Conservation (phyloP, 2,888 invertebrate genomes). For the Gymnoscelis rufifasciata region DNA sequence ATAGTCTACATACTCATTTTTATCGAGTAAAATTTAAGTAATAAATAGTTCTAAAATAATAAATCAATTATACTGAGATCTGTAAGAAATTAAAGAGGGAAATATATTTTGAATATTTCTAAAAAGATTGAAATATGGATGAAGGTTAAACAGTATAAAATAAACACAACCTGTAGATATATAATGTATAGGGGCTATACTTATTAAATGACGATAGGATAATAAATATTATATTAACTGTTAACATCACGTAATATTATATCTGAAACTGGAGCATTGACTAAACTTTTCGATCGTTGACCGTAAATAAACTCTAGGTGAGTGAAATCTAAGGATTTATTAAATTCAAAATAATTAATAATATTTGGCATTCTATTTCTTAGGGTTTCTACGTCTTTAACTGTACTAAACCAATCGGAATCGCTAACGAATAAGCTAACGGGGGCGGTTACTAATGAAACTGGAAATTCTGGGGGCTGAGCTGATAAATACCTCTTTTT, state of each 20-base stretch:
- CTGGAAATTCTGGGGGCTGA: conserved; percentile 50
- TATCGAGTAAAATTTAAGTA: too few species aligned
- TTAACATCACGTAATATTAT: conserved; percentile 34
- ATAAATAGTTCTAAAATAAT: too few species aligned
- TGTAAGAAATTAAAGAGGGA: too few species aligned
- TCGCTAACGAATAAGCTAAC: conserved; percentile 55
- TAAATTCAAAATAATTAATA: conserved; percentile 40
- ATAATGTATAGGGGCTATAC: too few species aligned
- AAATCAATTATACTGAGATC: too few species aligned
- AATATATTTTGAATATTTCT: too few species aligned
- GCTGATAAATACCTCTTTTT: conserved; percentile 39
- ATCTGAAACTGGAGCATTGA: conserved; percentile 49
- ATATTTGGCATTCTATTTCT: conserved; percentile 45
- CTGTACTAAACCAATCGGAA: conserved; percentile 57
- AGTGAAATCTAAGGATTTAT: conserved; percentile 53
- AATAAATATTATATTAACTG: neutral
- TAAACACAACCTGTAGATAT: too few species aligned
- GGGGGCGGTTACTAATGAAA: conserved; percentile 50
- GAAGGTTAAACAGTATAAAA: too few species aligned
- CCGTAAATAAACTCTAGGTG: conserved; percentile 67
- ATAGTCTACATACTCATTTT: too few species aligned
- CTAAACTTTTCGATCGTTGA: conserved; percentile 44
- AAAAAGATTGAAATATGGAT: too few species aligned
- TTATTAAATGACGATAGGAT: too few species aligned
- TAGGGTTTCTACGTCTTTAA: conserved; percentile 45